Conservation (phyloP, 2,113 vertebrate species). For the Perca schrenkii region DNA sequence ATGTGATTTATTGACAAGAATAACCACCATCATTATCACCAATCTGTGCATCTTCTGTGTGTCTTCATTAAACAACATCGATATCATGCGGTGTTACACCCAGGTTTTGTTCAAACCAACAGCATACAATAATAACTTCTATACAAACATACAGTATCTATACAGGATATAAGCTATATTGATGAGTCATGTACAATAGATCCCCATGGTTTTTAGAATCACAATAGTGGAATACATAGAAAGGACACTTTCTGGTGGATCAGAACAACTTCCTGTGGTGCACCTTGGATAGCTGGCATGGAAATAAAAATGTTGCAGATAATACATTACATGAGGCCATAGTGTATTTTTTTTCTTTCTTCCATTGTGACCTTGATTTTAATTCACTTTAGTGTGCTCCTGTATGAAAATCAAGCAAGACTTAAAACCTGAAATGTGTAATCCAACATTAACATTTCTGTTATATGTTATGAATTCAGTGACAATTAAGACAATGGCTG, state of each 20-base stretch:
- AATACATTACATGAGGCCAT: not conserved
- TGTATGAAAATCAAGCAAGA: not conserved
- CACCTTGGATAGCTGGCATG: constrained; percentile 21
- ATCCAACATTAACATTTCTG: not conserved
- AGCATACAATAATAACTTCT: constrained; percentile 70
- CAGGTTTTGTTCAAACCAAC: constrained; percentile 60
- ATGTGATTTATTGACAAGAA: constrained; percentile 78
- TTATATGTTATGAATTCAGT: not conserved
- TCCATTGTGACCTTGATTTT: not conserved
- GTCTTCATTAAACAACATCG: constrained; percentile 69
- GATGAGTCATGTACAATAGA: constrained; percentile 65
- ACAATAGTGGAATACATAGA: constrained; percentile 45
- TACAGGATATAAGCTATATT: constrained; percentile 63
- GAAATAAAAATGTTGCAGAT: constrained; percentile 11
- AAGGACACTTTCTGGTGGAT: constrained; percentile 67
- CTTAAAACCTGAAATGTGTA: not conserved
- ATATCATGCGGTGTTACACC: constrained; percentile 74
- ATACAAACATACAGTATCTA: constrained; percentile 78
- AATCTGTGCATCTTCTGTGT: constrained; percentile 50
- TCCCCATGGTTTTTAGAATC: constrained; percentile 27
- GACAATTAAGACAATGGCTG: not conserved
- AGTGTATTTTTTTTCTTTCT: not conserved
- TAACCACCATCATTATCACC: constrained; percentile 42
- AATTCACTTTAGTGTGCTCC: not conserved
- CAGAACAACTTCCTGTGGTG: constrained; percentile 31